phyloP scores from a whole-genome alignment of 2,888 invertebrate genomes.

The Sisyra terminalis region DNA sequence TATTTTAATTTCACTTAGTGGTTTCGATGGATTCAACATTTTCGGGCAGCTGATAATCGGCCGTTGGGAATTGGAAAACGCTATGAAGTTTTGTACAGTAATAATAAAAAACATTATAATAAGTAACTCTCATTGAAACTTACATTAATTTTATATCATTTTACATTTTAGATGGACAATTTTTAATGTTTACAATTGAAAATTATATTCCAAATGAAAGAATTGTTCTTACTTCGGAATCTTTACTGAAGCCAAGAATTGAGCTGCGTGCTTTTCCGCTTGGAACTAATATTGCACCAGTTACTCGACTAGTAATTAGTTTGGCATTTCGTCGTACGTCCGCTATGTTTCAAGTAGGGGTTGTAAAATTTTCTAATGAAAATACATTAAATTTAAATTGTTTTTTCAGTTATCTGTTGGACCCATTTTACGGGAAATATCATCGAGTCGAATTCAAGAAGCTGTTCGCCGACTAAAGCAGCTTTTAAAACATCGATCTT shows the following conservation, averaged over 20 bases:
- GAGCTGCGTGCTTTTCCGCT: conserved; percentile 7
- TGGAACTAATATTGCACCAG: background rate
- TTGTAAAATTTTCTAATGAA: background rate
- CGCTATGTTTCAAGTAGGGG: conserved; percentile 9
- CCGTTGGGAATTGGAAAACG: conserved; percentile 9
- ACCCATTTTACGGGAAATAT: conserved; percentile 8
- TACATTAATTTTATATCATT: background rate
- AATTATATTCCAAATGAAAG: conserved; percentile 6
- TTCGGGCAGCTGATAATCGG: conserved; percentile 9
- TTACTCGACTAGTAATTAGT: conserved; percentile 7
- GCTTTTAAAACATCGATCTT: conserved; percentile 7
- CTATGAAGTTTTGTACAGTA: conserved; percentile 9
- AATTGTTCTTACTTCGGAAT: conserved; percentile 7
- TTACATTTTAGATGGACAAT: conserved; percentile 4
- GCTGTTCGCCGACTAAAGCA: conserved; percentile 6
- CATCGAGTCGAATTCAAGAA: conserved; percentile 8
- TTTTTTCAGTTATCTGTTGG: conserved; percentile 8
- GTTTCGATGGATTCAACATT: conserved; percentile 10
- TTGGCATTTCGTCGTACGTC: conserved; percentile 10
- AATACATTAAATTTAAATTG: background rate
- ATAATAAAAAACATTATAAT: background rate
- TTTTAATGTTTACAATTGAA: conserved; percentile 7
- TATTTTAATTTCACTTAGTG: conserved; percentile 6
- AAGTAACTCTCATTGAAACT: background rate
- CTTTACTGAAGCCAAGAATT: conserved; percentile 8